These are phyloP conservation scores for Hirtodrosophila duncani DNA, from an alignment of 2,888 invertebrate genomes.

Conservation along the genomic window DNA sequence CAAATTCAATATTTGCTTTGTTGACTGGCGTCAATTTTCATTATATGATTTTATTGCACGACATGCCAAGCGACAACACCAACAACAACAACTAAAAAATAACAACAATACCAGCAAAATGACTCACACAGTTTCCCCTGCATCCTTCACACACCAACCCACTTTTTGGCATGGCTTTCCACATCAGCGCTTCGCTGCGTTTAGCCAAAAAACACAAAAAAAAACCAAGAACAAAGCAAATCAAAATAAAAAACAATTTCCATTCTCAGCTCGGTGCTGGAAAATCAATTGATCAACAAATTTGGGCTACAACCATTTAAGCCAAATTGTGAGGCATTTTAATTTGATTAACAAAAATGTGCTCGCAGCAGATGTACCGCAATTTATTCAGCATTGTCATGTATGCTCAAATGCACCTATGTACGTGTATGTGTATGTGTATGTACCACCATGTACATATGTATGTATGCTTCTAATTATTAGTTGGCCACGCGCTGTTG, in stretches of 20 bases:
- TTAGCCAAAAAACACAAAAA: conserved; percentile 5
- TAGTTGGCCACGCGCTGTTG: too few relatives aligned
- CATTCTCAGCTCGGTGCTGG: conserved; percentile 6
- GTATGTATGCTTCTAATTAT: neutral
- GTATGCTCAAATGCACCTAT: too few relatives aligned
- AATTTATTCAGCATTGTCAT: too few relatives aligned
- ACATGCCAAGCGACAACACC: neutral
- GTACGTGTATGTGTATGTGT: neutral
- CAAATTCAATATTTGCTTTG: conserved; percentile 6
- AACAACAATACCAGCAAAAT: too few relatives aligned
- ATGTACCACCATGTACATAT: neutral
- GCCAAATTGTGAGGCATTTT: conserved; percentile 7
- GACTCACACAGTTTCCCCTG: too few relatives aligned
- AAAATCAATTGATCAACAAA: conserved; percentile 28
- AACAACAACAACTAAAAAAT: conserved; percentile 9
- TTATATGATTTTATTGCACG: conserved; percentile 2
- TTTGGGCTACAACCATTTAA: conserved; percentile 1
- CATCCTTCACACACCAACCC: too few relatives aligned
- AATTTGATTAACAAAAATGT: conserved; percentile 21
- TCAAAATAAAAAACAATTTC: conserved; percentile 4
- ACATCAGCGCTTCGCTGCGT: conserved; percentile 38
- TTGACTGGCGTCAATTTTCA: neutral
- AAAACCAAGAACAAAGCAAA: conserved; percentile 16
- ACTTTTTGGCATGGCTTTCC: conserved; percentile 41
- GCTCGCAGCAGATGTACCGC: neutral